These are phyloP conservation scores for Colletes latitarsis DNA, from an alignment of 1,140 invertebrate species.

Conservation along the genomic window DNA sequence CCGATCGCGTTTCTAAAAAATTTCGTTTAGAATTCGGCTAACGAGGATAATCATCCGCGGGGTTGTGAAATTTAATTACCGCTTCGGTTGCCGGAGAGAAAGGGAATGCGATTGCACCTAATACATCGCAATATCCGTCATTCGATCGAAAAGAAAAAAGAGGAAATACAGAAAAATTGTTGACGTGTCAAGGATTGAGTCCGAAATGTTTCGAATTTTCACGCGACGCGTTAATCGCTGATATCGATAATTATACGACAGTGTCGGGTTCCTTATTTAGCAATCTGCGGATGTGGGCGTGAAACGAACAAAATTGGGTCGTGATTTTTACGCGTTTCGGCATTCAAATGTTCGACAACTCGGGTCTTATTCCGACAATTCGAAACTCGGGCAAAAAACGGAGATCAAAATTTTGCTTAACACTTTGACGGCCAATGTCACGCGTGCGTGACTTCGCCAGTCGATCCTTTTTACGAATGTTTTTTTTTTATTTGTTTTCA, in stretches of 20 bases:
- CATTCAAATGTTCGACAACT: no score
- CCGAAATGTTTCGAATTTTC: not conserved
- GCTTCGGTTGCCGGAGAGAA: not conserved
- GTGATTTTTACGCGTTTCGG: no score
- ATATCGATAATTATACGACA: not conserved
- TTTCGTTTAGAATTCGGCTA: not conserved
- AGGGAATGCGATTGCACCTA: not conserved
- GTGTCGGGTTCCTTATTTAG: not conserved
- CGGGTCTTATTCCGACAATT: no score
- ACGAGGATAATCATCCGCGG: not conserved
- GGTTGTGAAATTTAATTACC: conserved; percentile 4
- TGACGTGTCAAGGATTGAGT: not conserved
- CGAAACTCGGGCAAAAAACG: no score
- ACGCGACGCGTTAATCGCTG: not conserved
- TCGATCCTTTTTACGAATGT: no score
- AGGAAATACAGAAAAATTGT: not conserved
- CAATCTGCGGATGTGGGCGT: not conserved
- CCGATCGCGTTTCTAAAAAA: conserved; percentile 13
- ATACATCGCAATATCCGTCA: conserved; percentile 9
- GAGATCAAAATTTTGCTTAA: no score
- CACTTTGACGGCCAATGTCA: no score
- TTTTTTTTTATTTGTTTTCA: no score
- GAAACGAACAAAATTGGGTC: no score
- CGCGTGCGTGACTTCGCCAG: no score
- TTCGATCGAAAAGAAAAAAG: not conserved